These are phyloP conservation scores for Oxyura jamaicensis DNA, from an alignment of 2,113 vertebrate genomes.

Conservation along the genomic window DNA sequence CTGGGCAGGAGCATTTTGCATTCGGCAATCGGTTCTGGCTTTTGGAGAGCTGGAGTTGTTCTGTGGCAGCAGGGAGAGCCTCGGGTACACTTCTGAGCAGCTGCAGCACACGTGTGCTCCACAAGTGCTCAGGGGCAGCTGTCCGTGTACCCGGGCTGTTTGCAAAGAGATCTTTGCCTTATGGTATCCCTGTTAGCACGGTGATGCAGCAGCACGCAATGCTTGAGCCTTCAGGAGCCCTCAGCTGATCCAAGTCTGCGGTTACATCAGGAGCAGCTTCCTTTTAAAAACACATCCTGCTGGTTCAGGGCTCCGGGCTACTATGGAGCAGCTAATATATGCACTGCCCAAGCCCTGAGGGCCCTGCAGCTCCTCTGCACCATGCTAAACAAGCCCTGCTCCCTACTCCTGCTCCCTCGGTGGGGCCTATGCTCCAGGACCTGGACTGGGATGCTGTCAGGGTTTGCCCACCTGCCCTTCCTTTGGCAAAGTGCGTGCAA, in stretches of 20 bases:
- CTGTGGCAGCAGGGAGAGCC: neutral
- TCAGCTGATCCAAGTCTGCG: neutral
- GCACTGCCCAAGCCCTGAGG: neutral
- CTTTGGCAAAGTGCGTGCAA: neutral
- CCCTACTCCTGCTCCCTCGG: accelerated
- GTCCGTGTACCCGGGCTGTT: neutral
- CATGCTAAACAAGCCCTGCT: neutral
- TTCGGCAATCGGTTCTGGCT: neutral
- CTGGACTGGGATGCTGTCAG: neutral
- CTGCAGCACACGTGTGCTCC: accelerated
- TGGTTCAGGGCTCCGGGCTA: neutral
- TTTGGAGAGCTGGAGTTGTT: neutral
- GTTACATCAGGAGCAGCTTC: neutral
- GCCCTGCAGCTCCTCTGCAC: neutral
- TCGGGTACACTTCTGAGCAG: neutral
- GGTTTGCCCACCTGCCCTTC: neutral
- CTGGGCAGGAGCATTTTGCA: neutral
- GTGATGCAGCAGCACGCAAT: accelerated
- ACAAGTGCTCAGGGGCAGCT: accelerated
- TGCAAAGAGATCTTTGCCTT: neutral
- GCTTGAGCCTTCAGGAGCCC: neutral
- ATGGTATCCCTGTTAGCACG: neutral
- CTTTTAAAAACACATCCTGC: neutral
- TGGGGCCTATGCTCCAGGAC: neutral
- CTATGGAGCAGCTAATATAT: neutral